Conservation (phyloP, 2,888 invertebrate species). For the Spodoptera picta region DNA sequence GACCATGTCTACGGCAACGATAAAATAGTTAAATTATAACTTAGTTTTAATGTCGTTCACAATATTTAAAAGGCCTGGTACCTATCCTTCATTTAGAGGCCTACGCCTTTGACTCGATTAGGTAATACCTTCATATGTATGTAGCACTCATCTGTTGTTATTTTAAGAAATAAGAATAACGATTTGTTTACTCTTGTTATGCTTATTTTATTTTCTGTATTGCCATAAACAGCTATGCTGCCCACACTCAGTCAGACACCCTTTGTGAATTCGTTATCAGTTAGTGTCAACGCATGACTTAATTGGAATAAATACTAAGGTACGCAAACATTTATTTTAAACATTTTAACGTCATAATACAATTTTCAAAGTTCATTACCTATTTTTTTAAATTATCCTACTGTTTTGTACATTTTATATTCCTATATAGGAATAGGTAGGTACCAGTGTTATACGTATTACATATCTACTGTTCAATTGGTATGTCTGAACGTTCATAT, state of each 20-base stretch:
- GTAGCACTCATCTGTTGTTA: conserved; percentile 57
- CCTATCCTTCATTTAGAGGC: conserved; percentile 68
- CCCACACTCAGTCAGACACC: conserved; percentile 28
- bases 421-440: no score
- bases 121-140: no score
- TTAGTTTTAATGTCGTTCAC: conserved; percentile 52
- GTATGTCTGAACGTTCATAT: no score
- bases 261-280: conserved; percentile 17
- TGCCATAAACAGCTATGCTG: conserved; percentile 23
- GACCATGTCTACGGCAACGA: conserved; percentile 28
- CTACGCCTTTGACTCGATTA: conserved; percentile 60
- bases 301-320: not conserved
- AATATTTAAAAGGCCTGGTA: conserved; percentile 48
- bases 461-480: no score
- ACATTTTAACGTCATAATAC: no score
- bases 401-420: no score
- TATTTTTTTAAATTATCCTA: no score
- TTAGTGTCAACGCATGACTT: not conserved
- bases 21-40: conserved; percentile 49
- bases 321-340: no score
- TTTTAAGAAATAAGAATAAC: conserved; percentile 67
- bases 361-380: no score
- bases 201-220: conserved; percentile 60
- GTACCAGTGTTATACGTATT: no score
- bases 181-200: conserved; percentile 70